Base-by-base conservation (phyloP, 2,113 vertebrate species). In the Plecotus auritus region DNA sequence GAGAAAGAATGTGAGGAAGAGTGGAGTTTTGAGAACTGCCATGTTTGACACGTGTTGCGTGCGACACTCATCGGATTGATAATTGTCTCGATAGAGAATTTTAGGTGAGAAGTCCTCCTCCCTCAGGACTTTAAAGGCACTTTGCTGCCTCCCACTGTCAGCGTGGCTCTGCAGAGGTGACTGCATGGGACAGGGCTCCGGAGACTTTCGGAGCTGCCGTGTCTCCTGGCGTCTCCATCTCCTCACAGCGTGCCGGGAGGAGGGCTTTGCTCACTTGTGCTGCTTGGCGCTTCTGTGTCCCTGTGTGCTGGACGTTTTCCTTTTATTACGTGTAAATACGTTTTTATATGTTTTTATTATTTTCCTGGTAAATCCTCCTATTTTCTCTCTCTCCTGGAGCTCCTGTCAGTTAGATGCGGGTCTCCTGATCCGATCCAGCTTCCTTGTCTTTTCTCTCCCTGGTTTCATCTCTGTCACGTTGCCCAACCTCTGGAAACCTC, bases 31-130 rank as follows among this genome's bases (percentile, higher is more conserved):
- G 30, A 51, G 35, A 35, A 12, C n/a, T 4, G 23, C 18, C 3
- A 5, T 11, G 40, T 26, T 4, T 14, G n/a, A 7, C 1, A 17
- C 22, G 0, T 4, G 59, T 7, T 67, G 73, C 72, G 28, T 5
- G n/a, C 28, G 9, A 3, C 9, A 9, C 32, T 13, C 37, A 0
- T 1, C 0, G 20, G 59, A 4, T 30, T 6, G 45, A 3, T 5
- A 4, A 5, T 18, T 26, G 51, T 22, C 11, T 14, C 3, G 1
- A 17, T 4, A 1, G 9, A 23, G 32, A 42, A 12, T 30, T 45
- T 30, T 35, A 14, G 67, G 14, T 13, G 54, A 17, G 45, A 64
- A 7, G 0, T 30, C n/a, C 3, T 26, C 42, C 59, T 42, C 20
- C 30, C 37, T 30, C 0, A 11, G 30, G 26, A 30, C 4, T 20